Evolutionary conservation across 2,888 invertebrate species (phyloP), one percentile per base, ranked within the genome.

Genomic region (Drosophila longiperda): DNA sequence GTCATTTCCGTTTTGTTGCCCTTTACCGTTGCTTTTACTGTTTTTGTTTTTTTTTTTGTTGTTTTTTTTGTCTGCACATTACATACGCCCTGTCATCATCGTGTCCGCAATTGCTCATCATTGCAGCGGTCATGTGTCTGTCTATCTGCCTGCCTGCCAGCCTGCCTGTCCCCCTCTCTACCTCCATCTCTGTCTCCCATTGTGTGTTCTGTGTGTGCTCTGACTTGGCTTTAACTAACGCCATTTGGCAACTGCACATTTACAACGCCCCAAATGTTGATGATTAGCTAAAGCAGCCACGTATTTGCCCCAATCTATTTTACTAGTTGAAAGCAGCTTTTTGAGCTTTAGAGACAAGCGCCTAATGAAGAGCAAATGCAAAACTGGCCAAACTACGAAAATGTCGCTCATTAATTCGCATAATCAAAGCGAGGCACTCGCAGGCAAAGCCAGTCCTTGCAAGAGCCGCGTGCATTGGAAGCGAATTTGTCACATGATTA

Each of bases 401-500:
- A 66, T 62, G 54, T 8, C 74, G 82, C 85, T 78, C 89, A 84
- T 85, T 84, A 85, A 89, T 87, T 84, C 73, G 85, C 87, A 85
- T 84, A 85, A 87, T 87, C 85, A 87, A 87, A 75, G 85, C 72
- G 64, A 33, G 29, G 59, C 58, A 69, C 32, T 62, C 33, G 17
- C 20, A 5, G 45, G 49, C 73, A 66, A 45, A 54, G 36, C 50
- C 73, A 55, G 42, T 34, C 40, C 20, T 34, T 42, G 55, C 5
- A 38, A 36, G 45, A 36, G 59, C 40, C 48, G 20, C 54, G 32
- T 29, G 17, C 52, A 59, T 57, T 67, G 38, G 63, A 50, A 73
- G 73, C 80, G 72, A 77, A 90, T 80, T 86, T 87, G 83, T 78
- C 82, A 82, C 80, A 90, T 86, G 78, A 84, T 90, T 89, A 89